Conservation (phyloP, 2,113 vertebrate species). For the Natator depressus region DNA sequence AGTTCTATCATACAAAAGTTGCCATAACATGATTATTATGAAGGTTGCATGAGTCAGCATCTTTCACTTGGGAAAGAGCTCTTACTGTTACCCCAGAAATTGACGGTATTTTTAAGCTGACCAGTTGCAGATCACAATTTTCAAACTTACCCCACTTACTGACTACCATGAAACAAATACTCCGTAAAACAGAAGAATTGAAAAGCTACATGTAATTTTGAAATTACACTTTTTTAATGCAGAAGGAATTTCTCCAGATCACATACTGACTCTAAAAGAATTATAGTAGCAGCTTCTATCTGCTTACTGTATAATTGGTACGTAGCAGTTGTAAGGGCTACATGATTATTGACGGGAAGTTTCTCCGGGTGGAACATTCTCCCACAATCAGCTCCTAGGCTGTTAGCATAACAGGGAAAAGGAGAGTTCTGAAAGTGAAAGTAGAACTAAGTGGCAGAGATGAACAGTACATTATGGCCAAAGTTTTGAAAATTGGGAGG, state of each 20-base stretch:
- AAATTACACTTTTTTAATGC: not conserved
- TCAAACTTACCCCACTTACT: not conserved
- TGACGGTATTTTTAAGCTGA: not conserved
- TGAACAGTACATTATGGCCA: not conserved
- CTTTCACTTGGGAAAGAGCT: not conserved
- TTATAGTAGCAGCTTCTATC: not conserved
- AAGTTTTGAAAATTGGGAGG: not conserved
- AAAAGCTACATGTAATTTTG: not conserved
- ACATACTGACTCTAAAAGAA: not conserved
- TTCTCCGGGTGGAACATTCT: not conserved
- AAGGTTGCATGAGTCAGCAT: not conserved
- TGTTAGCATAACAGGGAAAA: not conserved
- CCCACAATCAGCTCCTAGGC: too few relatives aligned
- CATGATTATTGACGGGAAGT: not conserved
- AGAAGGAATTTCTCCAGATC: not conserved
- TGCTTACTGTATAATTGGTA: not conserved
- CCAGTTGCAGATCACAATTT: rapidly evolving
- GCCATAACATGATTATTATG: not conserved
- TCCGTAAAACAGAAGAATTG: not conserved
- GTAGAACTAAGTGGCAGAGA: not conserved
- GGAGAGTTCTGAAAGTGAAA: not conserved
- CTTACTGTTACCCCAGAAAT: not conserved
- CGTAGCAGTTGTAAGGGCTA: not conserved
- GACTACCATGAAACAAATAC: not conserved
- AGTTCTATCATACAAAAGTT: not conserved